phyloP scores from a whole-genome alignment of 64 coral and sea anemone genomes.

The Montipora foliosa region DNA sequence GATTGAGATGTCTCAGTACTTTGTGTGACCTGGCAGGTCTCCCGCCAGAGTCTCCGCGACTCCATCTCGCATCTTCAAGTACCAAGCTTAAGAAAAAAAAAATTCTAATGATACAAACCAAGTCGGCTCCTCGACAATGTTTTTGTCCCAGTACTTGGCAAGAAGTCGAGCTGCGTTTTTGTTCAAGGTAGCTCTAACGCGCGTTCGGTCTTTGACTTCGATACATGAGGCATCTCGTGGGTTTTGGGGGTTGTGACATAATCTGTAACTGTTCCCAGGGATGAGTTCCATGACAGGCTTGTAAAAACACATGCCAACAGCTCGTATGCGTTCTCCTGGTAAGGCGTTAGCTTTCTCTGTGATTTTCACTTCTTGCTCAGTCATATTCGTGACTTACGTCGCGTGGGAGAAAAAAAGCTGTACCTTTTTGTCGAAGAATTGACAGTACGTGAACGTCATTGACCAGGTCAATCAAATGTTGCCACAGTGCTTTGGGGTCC shows the following conservation, averaged over 20 bases:
- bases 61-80: not conserved
- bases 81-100: conserved; percentile 21
- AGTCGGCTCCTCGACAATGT: not conserved
- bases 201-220: not conserved
- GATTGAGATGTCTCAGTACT: conserved; percentile 1
- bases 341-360: not conserved
- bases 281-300: not conserved
- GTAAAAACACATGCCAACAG: not conserved
- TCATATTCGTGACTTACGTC: too few species aligned
- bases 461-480: too few species aligned
- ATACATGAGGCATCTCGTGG: not conserved
- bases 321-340: not conserved
- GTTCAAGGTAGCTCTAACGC: not conserved
- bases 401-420: too few species aligned
- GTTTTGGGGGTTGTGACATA: not conserved
- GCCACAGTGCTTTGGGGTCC: too few species aligned
- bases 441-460: too few species aligned
- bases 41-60: not conserved
- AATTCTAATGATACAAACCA: not conserved
- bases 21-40: conserved; percentile 7
- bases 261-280: not conserved
- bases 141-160: not conserved
- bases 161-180: not conserved
- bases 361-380: not conserved
- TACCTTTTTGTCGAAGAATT: too few species aligned